phyloP scores from a whole-genome alignment of 1,140 invertebrate genomes.

The Drosophila santomea region DNA sequence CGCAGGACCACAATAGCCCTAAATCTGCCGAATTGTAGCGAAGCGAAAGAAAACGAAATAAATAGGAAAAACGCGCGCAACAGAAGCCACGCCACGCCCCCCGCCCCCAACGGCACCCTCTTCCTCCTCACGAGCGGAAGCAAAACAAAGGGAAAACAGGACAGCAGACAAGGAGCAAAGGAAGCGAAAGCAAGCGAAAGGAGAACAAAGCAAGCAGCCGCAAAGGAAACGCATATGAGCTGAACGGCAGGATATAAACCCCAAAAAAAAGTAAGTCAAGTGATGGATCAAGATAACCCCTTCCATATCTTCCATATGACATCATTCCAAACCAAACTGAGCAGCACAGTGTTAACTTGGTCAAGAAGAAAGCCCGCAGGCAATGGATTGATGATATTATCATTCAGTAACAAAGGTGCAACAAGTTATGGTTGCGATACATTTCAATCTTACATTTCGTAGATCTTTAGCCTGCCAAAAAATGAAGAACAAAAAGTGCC shows the following conservation, averaged over 20 bases:
- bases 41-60: not conserved
- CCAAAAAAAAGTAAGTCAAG: slow-evolving; percentile 39
- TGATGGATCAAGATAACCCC: slow-evolving; percentile 1
- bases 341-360: not conserved
- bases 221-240: slow-evolving; percentile 25
- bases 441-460: too few relatives aligned
- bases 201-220: slow-evolving; percentile 6
- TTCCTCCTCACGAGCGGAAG: slow-evolving; percentile 6
- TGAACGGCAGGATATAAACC: slow-evolving; percentile 24
- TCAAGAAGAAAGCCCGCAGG: not conserved
- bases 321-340: not conserved
- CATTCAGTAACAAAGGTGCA: not conserved
- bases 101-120: not conserved
- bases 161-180: slow-evolving; percentile 3
- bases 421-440: not conserved
- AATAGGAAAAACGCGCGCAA: slow-evolving; percentile 57
- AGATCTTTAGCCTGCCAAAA: too few relatives aligned
- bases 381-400: too few relatives aligned
- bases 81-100: slow-evolving; percentile 39
- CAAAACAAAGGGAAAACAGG: slow-evolving; percentile 30
- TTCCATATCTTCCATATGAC: not conserved
- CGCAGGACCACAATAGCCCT: slow-evolving; percentile 26
- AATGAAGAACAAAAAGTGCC: too few relatives aligned
- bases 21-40: not conserved
- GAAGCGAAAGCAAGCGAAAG: not conserved